Evolutionary conservation across 2,888 invertebrate genomes (phyloP).

Genomic region (Nomada hirtipes): DNA sequence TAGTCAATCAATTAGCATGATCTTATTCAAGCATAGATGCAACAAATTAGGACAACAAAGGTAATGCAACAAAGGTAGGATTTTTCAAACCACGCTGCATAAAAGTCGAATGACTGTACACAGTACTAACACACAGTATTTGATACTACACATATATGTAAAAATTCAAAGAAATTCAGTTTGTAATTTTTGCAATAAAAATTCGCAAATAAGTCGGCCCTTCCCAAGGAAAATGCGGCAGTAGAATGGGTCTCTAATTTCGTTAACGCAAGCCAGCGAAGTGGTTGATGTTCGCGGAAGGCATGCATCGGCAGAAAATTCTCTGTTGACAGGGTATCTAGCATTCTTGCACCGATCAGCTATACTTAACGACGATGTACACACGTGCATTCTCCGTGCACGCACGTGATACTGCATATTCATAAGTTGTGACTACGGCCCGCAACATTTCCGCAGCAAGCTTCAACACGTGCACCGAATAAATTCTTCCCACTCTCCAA

Average conservation of each 20-base stretch:
- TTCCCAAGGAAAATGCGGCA: background rate
- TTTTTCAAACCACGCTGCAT: too few relatives aligned
- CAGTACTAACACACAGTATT: too few relatives aligned
- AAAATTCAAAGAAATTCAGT: too few relatives aligned
- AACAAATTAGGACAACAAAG: too few relatives aligned
- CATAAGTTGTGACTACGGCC: slow-evolving; percentile 70
- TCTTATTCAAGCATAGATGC: too few relatives aligned
- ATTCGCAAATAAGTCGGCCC: too few relatives aligned
- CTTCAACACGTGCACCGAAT: slow-evolving; percentile 70
- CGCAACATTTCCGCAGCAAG: slow-evolving; percentile 72
- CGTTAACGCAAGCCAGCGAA: background rate
- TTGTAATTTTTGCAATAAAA: too few relatives aligned
- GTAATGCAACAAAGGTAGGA: too few relatives aligned
- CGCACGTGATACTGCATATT: slow-evolving; percentile 74
- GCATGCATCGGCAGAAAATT: slow-evolving; percentile 35
- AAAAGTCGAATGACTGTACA: too few relatives aligned
- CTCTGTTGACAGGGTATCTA: slow-evolving; percentile 52
- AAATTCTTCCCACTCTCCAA: slow-evolving; percentile 61
- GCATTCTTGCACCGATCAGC: slow-evolving; percentile 71
- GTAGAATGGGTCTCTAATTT: slow-evolving; percentile 17
- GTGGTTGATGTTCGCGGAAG: slow-evolving; percentile 35
- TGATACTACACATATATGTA: too few relatives aligned
- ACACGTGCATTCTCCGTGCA: slow-evolving; percentile 58
- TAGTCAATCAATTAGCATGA: too few relatives aligned
- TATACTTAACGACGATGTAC: slow-evolving; percentile 72